These are phyloP conservation scores for Ispidina picta DNA, from an alignment of 2,797 vertebrate genomes.

Conservation along the genomic window DNA sequence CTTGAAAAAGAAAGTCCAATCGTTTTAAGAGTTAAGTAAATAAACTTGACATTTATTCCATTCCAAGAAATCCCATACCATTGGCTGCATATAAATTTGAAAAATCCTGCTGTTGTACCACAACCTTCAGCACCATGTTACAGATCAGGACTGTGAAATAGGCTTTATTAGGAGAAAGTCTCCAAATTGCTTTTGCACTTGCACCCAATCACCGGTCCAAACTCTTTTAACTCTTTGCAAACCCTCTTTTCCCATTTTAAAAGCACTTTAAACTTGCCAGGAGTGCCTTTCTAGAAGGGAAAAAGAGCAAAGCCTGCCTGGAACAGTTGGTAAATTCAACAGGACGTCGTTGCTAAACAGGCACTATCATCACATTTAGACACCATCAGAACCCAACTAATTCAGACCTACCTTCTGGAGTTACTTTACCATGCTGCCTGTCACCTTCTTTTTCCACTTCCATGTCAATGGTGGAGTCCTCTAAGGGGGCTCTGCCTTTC, in stretches of 20 bases:
- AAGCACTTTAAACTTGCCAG: neutral
- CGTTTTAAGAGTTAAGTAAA: conserved; percentile 67
- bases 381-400: neutral
- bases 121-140: neutral
- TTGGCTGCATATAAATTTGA: conserved; percentile 36
- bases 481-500: conserved; percentile 77
- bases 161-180: neutral
- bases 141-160: neutral
- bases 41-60: conserved; percentile 64
- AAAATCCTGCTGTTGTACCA: conserved; percentile 38
- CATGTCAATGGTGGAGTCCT: conserved; percentile 21
- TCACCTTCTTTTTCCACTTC: neutral
- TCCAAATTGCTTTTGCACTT: conserved; percentile 42
- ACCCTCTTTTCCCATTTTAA: neutral
- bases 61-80: conserved; percentile 57
- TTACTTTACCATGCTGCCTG: neutral
- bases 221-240: conserved; percentile 21
- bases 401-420: conserved; percentile 56
- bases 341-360: neutral
- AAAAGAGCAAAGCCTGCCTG: neutral
- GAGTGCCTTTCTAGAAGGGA: neutral
- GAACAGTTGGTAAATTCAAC: neutral
- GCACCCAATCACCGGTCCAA: neutral
- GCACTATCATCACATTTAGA: neutral
- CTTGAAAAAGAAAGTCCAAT: conserved; percentile 56